phyloP scores from a whole-genome alignment of 2,797 vertebrate genomes.

The Holocentrus rufus region DNA sequence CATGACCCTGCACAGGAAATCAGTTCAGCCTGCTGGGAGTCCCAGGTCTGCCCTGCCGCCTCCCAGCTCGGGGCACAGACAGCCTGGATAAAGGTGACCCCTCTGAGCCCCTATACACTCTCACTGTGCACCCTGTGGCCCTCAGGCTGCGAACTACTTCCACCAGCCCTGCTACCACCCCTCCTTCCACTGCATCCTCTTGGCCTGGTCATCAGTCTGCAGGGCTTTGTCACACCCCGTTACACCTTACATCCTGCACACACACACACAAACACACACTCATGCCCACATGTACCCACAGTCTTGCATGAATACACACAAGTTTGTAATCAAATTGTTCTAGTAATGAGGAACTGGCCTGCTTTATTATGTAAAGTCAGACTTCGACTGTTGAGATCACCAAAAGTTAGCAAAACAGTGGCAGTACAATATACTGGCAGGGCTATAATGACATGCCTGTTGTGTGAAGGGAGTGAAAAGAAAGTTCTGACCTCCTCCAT shows the following conservation, averaged over 20 bases:
- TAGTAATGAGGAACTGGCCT: background rate
- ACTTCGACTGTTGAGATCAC: background rate
- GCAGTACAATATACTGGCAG: background rate
- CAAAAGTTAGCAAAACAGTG: background rate
- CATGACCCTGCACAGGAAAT: slow-evolving; percentile 86
- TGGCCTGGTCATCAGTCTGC: slow-evolving; percentile 49
- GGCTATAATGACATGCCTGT: background rate
- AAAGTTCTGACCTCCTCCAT: slow-evolving; percentile 37
- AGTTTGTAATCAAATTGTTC: background rate
- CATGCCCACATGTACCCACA: background rate
- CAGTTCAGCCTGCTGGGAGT: slow-evolving; percentile 83
- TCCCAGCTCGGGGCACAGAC: slow-evolving; percentile 70
- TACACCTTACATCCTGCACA: slow-evolving; percentile 67
- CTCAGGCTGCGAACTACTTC: slow-evolving; percentile 58
- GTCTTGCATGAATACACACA: background rate
- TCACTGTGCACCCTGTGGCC: slow-evolving; percentile 60
- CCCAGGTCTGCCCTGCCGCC: slow-evolving; percentile 61
- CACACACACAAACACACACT: slow-evolving; percentile 5
- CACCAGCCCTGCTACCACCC: slow-evolving; percentile 21
- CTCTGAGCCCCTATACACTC: slow-evolving; percentile 57
- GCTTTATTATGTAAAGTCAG: background rate
- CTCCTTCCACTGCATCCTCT: slow-evolving; percentile 64
- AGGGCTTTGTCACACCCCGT: slow-evolving; percentile 55
- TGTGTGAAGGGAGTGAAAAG: slow-evolving; percentile 19
- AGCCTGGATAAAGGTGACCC: slow-evolving; percentile 76